Base-by-base conservation (phyloP, 2,888 invertebrate species). In the Eudasyphora cyanicolor region DNA sequence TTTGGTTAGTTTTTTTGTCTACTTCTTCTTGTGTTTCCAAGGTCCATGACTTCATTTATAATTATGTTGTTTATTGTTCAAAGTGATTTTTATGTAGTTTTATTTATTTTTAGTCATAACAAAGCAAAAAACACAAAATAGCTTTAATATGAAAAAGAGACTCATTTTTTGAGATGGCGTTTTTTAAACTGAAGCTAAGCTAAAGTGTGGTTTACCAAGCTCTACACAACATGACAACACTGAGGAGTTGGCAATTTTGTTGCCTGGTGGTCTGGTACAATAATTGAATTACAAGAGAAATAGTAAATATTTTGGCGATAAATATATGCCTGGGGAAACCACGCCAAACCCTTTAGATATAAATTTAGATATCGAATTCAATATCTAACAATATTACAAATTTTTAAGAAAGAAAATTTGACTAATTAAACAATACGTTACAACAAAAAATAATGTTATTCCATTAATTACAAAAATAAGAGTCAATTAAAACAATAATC, bases 1-100 rank as follows among this genome's bases (percentile, higher is more conserved):
- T 45, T 1, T 7, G n/a, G 14, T 45, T 45, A 14, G 38, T 38
- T 38, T 45, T n/a, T 6, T 45, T 45, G 14, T n/a, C n/a, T 3
- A n/a, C 45, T 45, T n/a, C n/a, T 3, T 45, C 45, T 45, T n/a
- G n/a, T 45, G n/a, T 45, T 45, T 38, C 67, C 76, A 81, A 81
- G 76, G 76, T 73, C 67, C 67, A 73, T 73, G 57, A 76, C 67
- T 76, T 81, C 54, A 76, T 76, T 76, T 81, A 19, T 81, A 81
- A 76, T 71, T 81, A 67, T 76, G 19, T 67, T 38, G 67, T 67
- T 35, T 42, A 42, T 67, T 35, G 64, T 35, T 42, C 38, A 42
- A 67, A 67, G 67, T 67, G 38, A 67, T 38, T 67, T 67, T 42
- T 64, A 57, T 60, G 60, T n/a, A 10, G 14, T 60, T 60, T 60